Evolutionary conservation across 2,113 vertebrate species (phyloP), one percentile per base, ranked within the genome.

Genomic region (Pygoscelis adeliae): DNA sequence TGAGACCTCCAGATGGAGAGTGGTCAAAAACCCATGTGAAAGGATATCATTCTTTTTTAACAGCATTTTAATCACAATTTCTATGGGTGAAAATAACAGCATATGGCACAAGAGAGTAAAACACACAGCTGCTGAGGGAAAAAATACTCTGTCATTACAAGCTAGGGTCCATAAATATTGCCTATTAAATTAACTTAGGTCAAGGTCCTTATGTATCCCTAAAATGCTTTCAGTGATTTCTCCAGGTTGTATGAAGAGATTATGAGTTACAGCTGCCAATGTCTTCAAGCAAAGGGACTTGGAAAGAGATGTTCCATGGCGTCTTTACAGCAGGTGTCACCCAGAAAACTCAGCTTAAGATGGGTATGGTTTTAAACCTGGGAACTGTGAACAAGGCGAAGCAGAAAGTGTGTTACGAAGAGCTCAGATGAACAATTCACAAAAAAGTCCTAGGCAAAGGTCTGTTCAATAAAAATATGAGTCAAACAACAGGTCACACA

Each of bases 401-500:
- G 42, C 20, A 76, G 44, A 94, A 87, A 84, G 32, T 36, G 26
- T 73, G 40, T 80, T 82, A 58, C 0, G 0, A 44, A 77, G 72
- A 95, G 15, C 55, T 90, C 26, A 71, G 49, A 34, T 59, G n/a
- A 96, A 50, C 36, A 79, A 42, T 61, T 59, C 27, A 62, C 17
- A 42, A 77, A 81, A 61, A 74, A 42, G 26, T 83, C 55, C 36
- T 78, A 40, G 55, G 26, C 32, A 91, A 83, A 78, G 61, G 81
- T 53, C 56, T 13, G 3, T 86, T 89, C 20, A 18, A 76, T n/a
- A 66, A 87, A 94, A 90, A 59, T 38, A 53, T 53, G 40, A 79
- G 79, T 94, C 71, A 93, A 90, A 95, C 72, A 84, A 78, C 65
- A 74, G 89, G 83, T 72, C 84, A 65, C 53, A 65, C 61, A 79